phyloP scores from a whole-genome alignment of 2,113 vertebrate species.

The Abramis brama region DNA sequence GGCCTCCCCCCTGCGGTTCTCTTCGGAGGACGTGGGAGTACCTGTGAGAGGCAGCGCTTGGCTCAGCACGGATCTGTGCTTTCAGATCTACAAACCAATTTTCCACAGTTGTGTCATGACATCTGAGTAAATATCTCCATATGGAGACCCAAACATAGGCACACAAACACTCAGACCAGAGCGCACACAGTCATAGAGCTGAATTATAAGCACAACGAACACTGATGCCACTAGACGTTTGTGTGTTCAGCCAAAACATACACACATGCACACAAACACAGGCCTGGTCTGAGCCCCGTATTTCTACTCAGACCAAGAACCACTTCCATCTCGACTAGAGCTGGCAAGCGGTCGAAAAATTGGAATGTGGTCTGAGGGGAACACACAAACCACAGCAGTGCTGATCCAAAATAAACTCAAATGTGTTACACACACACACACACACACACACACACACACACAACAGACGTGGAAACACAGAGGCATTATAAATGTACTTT shows the following conservation, averaged over 20 bases:
- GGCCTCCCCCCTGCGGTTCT: conserved; percentile 29
- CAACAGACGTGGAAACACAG: background rate
- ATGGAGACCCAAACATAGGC: conserved; percentile 33
- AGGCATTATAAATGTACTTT: conserved; percentile 10
- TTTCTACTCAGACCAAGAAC: conserved; percentile 38
- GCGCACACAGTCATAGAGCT: conserved; percentile 20
- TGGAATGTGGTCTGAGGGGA: conserved; percentile 56
- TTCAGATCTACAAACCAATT: conserved; percentile 33
- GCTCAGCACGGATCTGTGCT: conserved; percentile 30
- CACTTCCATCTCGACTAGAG: conserved; percentile 30
- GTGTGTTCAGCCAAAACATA: conserved; percentile 46
- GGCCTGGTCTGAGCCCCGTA: background rate
- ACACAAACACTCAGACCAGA: background rate
- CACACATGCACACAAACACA: conserved; percentile 41
- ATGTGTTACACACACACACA: conserved; percentile 37
- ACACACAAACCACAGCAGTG: conserved; percentile 41
- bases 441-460: conserved; percentile 24
- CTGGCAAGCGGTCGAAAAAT: conserved; percentile 41
- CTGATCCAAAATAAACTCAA: conserved; percentile 56
- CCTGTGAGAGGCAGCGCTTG: conserved; percentile 46
- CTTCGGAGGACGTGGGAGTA: conserved; percentile 53
- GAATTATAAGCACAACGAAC: conserved; percentile 4
- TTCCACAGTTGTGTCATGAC: conserved; percentile 39
- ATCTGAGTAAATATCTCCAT: conserved; percentile 41
- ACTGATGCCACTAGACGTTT: conserved; percentile 38